Base-by-base conservation (phyloP, 2,797 vertebrate genomes). In the Poliocrania exsul region DNA sequence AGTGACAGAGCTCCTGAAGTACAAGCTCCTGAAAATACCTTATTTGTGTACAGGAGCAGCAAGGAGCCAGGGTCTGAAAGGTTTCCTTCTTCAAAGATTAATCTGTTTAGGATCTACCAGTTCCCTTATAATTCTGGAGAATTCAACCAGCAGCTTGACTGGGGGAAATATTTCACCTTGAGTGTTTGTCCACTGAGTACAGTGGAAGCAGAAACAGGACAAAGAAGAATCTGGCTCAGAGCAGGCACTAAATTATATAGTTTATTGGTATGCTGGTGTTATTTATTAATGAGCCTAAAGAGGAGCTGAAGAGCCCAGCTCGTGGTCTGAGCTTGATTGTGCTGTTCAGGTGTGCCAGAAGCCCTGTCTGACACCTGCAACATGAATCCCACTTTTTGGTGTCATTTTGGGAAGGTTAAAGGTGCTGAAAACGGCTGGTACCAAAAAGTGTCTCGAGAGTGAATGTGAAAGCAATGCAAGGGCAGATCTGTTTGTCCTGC, bases 21-120 rank as follows among this genome's bases (percentile, higher is more conserved):
- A 93, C 85, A 88, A 90, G 88, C 88, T 84, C 88, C 81, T 84
- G 81, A 80, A 95, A 95, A 90, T 89, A 81, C 33, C 51, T 92
- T 94, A 82, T 91, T 94, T 94, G 81, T 85, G 78, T 86, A 81
- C 69, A 80, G 91, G 70, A 95, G 46, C 62, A 72, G 70, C 81
- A 26, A 69, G 66, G 81, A 94, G 70, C 66, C 60, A 62, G 80
- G 17, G 37, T 78, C 54, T 40, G 82, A 85, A 92, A 90, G 88
- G 56, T 80, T 93, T 75, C 56, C 47, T 84, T 70, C 87, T 91
- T 94, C 84, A 61, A 66, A 82, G 82, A 91, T 77, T 64, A 67
- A 71, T 94, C 91, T 95, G 20, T 79, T 90, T 61, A 88, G 85
- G 75, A 82, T 66, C 79, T 81, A 65, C 70, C 29, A 15, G 40